Percentiles rank a stretch among this genome's conserved stretches.
These are phyloP conservation scores for Steinernema hermaphroditum DNA, from an alignment of 2,888 invertebrate species.

Conservation along the genomic window DNA sequence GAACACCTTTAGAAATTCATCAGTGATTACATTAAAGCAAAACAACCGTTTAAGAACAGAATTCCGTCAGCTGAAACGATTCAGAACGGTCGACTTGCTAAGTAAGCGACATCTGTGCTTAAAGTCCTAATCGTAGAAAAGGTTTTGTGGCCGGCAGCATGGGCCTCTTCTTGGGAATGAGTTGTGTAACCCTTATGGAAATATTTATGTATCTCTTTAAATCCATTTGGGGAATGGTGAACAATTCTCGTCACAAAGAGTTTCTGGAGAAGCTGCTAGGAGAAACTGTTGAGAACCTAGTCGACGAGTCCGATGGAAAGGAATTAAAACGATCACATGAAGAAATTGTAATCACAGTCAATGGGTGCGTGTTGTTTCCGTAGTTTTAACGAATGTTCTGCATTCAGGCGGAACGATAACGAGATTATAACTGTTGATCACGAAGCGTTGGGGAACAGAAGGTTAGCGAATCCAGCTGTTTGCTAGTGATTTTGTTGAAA, in stretches of 20 bases:
- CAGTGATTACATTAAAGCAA: slow-evolving; percentile 1
- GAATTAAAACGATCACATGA: neutral
- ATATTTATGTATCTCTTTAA: slow-evolving; percentile 48
- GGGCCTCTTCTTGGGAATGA: slow-evolving; percentile 58
- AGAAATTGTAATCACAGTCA: slow-evolving; percentile 9
- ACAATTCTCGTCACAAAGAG: slow-evolving; percentile 23
- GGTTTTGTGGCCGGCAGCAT: slow-evolving; percentile 54
- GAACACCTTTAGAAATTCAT: slow-evolving; percentile 15
- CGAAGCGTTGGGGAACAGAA: neutral
- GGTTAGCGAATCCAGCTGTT: neutral
- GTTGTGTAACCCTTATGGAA: slow-evolving; percentile 53
- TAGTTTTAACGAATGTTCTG: neutral
- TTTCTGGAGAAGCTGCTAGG: slow-evolving; percentile 17
- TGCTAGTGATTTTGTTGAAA: neutral
- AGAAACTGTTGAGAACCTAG: slow-evolving; percentile 1
- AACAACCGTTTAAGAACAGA: neutral
- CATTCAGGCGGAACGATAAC: neutral
- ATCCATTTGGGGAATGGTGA: slow-evolving; percentile 34
- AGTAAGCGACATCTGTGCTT: slow-evolving; percentile 36
- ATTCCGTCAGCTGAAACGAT: slow-evolving; percentile 30
- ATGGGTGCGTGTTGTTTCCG: slow-evolving; percentile 1
- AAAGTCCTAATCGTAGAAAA: neutral
- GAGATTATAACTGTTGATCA: slow-evolving; percentile 13
- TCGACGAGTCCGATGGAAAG: neutral
- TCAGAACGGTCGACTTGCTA: slow-evolving; percentile 50